phyloP scores from a whole-genome alignment of 2,888 invertebrate species.

The Zele albiditarsus region DNA sequence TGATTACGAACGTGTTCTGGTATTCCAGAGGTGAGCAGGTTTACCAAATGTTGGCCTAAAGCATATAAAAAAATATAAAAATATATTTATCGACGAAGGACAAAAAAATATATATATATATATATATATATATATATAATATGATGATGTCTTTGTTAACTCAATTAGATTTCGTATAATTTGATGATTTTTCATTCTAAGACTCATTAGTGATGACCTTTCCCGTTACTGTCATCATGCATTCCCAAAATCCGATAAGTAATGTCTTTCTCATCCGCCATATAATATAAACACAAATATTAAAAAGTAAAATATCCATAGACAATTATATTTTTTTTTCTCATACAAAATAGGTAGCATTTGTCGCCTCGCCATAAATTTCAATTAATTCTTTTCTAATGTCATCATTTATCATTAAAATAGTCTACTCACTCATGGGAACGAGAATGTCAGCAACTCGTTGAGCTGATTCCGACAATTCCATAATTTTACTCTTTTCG shows the following conservation, averaged over 20 bases:
- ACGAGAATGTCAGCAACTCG: slow-evolving; percentile 49
- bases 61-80: slow-evolving; percentile 51
- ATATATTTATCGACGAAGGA: slow-evolving; percentile 27
- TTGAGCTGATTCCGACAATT: slow-evolving; percentile 35
- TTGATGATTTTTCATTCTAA: slow-evolving; percentile 11
- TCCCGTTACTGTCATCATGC: background rate
- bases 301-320: background rate
- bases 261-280: background rate
- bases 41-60: slow-evolving; percentile 92
- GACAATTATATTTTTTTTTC: background rate
- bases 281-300: background rate
- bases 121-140: too few species aligned
- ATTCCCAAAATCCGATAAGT: background rate
- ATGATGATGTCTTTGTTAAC: slow-evolving; percentile 47
- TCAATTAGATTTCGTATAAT: background rate
- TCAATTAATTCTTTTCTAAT: background rate
- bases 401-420: background rate
- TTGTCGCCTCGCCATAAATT: background rate
- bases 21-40: slow-evolving; percentile 89
- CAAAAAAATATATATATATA: slow-evolving; percentile 46
- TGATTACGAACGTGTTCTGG: slow-evolving; percentile 80
- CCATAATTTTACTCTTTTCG: slow-evolving; percentile 35
- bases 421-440: slow-evolving; percentile 46
- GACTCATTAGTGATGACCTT: background rate
- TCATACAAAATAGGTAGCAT: background rate